phyloP scores from a whole-genome alignment of 2,888 invertebrate species.

The Dioctria linearis region DNA sequence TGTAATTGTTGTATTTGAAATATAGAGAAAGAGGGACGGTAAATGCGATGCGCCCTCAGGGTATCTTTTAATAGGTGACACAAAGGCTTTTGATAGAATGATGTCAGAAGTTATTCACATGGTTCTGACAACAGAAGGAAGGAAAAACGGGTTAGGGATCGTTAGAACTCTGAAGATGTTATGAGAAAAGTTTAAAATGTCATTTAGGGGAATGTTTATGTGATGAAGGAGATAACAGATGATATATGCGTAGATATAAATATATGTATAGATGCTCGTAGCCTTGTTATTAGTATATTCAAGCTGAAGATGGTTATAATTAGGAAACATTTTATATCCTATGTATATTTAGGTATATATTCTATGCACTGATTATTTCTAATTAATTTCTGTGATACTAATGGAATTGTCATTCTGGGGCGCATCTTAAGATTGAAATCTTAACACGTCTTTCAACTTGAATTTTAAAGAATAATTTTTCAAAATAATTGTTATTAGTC shows the following conservation, averaged over 20 bases:
- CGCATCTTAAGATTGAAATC: too few species aligned
- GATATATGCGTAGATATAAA: constrained; percentile 7
- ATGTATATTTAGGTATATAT: background rate
- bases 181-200: constrained; percentile 12
- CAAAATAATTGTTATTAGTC: too few species aligned
- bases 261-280: background rate
- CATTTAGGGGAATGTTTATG: constrained; percentile 24
- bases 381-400: background rate
- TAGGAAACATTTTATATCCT: constrained; percentile 1
- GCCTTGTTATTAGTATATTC: constrained; percentile 11
- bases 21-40: background rate
- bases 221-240: background rate
- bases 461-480: too few species aligned
- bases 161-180: constrained; percentile 28
- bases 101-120: constrained; percentile 42
- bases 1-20: too few species aligned
- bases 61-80: constrained; percentile 42
- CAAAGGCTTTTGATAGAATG: constrained; percentile 45
- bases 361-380: constrained; percentile 25
- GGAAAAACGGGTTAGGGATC: constrained; percentile 21
- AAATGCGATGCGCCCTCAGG: constrained; percentile 38
- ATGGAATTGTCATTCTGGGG: background rate
- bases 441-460: too few species aligned
- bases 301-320: constrained; percentile 3
- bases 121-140: constrained; percentile 5